Conservation (phyloP, 2,113 vertebrate genomes). For the Ophthalmolycus amberensis region DNA sequence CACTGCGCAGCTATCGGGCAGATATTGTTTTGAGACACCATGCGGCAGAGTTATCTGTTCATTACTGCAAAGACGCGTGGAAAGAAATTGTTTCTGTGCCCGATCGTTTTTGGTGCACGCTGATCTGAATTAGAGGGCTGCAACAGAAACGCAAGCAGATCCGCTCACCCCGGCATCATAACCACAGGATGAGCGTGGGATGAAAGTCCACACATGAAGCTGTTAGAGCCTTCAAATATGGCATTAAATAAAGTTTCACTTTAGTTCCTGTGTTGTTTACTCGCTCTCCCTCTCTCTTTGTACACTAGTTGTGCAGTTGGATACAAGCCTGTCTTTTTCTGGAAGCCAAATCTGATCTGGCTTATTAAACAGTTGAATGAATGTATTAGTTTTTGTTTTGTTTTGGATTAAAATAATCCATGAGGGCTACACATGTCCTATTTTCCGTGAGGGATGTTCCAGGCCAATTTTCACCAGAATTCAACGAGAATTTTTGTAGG, state of each 20-base stretch:
- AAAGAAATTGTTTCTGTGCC: neutral
- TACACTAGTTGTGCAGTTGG: neutral
- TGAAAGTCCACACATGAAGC: slow-evolving; percentile 7
- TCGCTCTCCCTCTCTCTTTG: neutral
- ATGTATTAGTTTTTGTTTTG: slow-evolving; percentile 62
- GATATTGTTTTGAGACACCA: slow-evolving; percentile 5
- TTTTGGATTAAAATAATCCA: slow-evolving; percentile 69
- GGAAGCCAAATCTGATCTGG: slow-evolving; percentile 34
- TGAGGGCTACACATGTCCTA: slow-evolving; percentile 42
- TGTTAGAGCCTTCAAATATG: neutral
- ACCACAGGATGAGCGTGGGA: slow-evolving; percentile 2
- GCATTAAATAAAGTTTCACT: neutral
- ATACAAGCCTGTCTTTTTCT: neutral
- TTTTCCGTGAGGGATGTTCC: slow-evolving; percentile 7
- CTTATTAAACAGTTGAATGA: slow-evolving; percentile 73
- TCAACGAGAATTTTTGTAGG: neutral
- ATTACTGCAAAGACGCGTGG: neutral
- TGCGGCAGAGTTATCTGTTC: neutral
- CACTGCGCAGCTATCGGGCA: neutral
- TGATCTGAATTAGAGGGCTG: neutral
- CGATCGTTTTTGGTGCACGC: slow-evolving; percentile 6
- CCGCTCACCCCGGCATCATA: neutral
- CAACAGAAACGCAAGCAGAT: neutral
- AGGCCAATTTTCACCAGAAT: neutral
- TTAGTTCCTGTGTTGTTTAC: neutral